Evolutionary conservation across 2,113 vertebrate genomes (phyloP).

Genomic region (Strix aluco): DNA sequence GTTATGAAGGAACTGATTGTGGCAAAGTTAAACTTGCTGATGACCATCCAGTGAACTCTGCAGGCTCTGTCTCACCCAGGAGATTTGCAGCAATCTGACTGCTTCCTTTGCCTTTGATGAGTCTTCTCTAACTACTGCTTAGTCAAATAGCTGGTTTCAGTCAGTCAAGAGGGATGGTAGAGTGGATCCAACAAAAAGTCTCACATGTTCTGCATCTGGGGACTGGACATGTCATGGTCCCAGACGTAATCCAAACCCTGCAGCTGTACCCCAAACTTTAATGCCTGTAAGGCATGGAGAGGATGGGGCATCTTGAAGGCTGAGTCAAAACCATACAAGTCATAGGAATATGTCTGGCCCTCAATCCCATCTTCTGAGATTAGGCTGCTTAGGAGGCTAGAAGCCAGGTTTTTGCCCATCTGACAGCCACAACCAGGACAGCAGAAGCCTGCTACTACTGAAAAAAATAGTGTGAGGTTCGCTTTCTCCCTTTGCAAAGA

Average conservation of each 20-base stretch:
- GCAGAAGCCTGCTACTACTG: neutral
- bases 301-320: neutral
- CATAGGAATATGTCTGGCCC: neutral
- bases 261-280: neutral
- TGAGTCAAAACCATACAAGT: neutral
- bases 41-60: neutral
- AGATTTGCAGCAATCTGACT: neutral
- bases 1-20: constrained; percentile 64
- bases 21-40: neutral
- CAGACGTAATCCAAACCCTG: neutral
- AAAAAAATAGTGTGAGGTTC: neutral
- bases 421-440: neutral
- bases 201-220: neutral
- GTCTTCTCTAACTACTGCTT: neutral
- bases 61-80: neutral
- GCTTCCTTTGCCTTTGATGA: neutral
- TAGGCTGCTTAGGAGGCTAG: neutral
- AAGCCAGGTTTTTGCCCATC: neutral
- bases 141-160: neutral
- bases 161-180: neutral
- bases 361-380: neutral
- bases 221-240: neutral
- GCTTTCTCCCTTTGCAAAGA: neutral
- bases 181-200: neutral
- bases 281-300: neutral